Evolutionary conservation across 2,797 vertebrate species (phyloP).

Genomic region (Paguma larvata): DNA sequence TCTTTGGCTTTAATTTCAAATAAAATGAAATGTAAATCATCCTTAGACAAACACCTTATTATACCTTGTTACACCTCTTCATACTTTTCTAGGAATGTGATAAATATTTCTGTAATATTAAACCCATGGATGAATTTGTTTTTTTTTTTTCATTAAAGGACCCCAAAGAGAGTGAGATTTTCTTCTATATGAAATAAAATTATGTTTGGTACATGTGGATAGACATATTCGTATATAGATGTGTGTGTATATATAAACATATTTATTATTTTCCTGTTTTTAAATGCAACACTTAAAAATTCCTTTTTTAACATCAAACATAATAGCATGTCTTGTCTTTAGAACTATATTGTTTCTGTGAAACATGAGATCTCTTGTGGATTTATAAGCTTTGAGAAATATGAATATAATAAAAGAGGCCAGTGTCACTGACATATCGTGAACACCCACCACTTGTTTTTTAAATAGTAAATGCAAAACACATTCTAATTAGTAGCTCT

Average conservation of each 20-base stretch:
- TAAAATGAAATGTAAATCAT: constrained; percentile 52
- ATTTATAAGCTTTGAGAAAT: constrained; percentile 81
- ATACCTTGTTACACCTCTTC: not conserved
- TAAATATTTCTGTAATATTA: constrained; percentile 60
- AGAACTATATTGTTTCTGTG: constrained; percentile 81
- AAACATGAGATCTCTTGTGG: constrained; percentile 78
- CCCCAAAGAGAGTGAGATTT: not conserved
- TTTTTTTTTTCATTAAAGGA: constrained; percentile 52
- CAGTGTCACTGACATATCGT: constrained; percentile 80
- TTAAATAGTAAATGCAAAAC: constrained; percentile 85
- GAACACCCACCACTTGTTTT: constrained; percentile 84
- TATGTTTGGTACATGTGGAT: constrained; percentile 43
- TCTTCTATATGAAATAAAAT: constrained; percentile 56
- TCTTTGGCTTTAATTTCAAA: constrained; percentile 66
- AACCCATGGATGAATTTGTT: constrained; percentile 53
- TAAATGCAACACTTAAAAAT: constrained; percentile 63
- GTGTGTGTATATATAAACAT: no score
- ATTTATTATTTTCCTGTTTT: constrained; percentile 56
- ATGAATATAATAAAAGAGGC: constrained; percentile 86
- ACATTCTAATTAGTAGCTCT: constrained; percentile 89
- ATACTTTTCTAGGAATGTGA: constrained; percentile 28
- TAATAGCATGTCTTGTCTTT: constrained; percentile 83
- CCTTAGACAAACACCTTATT: not conserved
- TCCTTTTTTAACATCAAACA: constrained; percentile 75
- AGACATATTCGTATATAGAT: not conserved